These are phyloP conservation scores for Gorsachius magnificus DNA, from an alignment of 2,797 vertebrate species.

Conservation along the genomic window DNA sequence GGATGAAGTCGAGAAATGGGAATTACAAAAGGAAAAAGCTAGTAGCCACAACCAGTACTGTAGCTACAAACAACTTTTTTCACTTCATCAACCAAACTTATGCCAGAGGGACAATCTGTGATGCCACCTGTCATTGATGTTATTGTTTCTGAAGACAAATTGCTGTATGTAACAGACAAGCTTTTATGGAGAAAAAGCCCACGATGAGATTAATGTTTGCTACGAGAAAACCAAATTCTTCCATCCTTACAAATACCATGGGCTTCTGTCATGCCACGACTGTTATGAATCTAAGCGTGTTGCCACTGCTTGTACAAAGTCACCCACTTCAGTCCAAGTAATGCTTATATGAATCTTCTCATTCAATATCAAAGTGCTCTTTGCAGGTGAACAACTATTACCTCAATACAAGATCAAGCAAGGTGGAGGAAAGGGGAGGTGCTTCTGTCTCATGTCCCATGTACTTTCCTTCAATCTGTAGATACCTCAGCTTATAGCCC, in stretches of 20 bases:
- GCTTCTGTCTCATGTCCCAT: neutral
- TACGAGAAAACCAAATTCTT: neutral
- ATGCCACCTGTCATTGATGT: neutral
- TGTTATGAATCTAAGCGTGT: neutral
- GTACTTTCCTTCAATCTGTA: neutral
- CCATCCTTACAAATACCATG: neutral
- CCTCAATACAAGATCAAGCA: neutral
- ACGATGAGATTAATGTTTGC: neutral
- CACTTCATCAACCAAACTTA: neutral
- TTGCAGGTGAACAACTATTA: neutral
- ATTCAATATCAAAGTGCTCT: neutral
- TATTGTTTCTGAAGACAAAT: neutral
- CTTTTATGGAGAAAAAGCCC: rapidly evolving
- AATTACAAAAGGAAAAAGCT: neutral
- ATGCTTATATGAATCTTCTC: neutral
- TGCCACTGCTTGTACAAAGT: neutral
- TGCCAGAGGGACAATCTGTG: neutral
- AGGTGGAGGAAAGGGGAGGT: neutral
- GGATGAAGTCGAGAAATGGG: neutral
- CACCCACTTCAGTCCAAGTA: neutral
- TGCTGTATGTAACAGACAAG: neutral
- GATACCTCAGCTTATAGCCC: neutral
- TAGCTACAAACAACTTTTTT: neutral
- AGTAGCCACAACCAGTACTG: neutral
- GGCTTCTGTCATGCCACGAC: neutral